Evolutionary conservation across 1,140 invertebrate genomes (phyloP).

Genomic region (Maconellicoccus hirsutus): DNA sequence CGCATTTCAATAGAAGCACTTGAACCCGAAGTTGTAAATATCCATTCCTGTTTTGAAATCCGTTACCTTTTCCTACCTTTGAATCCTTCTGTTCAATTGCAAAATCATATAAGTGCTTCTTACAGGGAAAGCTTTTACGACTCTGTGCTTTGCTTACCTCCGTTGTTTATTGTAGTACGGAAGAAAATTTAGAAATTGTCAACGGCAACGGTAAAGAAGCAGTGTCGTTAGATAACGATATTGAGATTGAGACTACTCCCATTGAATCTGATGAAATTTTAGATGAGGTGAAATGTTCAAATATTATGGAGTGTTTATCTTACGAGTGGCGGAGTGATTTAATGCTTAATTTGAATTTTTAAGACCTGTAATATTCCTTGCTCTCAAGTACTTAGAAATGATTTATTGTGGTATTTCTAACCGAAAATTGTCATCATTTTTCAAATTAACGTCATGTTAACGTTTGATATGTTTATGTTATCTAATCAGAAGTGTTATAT

Average conservation of each 20-base stretch:
- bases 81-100: not conserved
- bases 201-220: not conserved
- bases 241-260: not conserved
- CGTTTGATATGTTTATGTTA: too few species aligned
- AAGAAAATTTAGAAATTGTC: not conserved
- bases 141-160: slow-evolving; percentile 13
- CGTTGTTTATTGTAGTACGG: slow-evolving; percentile 17
- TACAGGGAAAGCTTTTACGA: slow-evolving; percentile 1
- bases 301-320: too few species aligned
- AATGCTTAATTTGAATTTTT: too few species aligned
- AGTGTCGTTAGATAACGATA: slow-evolving; percentile 10
- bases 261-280: not conserved
- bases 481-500: too few species aligned
- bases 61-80: not conserved
- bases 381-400: too few species aligned
- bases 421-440: too few species aligned
- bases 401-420: too few species aligned
- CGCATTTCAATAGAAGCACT: not conserved
- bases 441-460: too few species aligned
- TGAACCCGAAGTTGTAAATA: not conserved
- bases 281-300: slow-evolving; percentile 13
- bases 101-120: not conserved
- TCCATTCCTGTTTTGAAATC: not conserved
- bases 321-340: too few species aligned
- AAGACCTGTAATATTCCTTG: too few species aligned